A percentile compares a stretch with the other conserved stretches of the same genome.
Conservation (phyloP, 2,113 vertebrate genomes). For the Petrocephalus microphthalmus region DNA sequence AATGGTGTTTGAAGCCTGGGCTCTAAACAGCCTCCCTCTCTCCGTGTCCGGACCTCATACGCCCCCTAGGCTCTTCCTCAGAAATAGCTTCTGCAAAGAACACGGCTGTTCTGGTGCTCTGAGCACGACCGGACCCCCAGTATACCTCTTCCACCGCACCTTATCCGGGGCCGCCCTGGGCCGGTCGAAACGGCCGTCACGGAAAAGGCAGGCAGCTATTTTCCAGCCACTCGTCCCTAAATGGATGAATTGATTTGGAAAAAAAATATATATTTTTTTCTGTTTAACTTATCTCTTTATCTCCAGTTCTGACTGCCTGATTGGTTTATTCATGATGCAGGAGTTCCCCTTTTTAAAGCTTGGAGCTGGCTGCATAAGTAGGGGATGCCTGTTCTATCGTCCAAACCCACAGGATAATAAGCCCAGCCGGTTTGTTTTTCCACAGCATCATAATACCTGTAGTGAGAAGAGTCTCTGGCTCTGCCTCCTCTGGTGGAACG, state of each 20-base stretch:
- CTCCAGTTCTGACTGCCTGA: not conserved
- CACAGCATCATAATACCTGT: not conserved
- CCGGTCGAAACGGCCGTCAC: not conserved
- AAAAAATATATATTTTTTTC: not conserved
- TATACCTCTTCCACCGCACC: not conserved
- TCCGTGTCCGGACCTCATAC: not conserved
- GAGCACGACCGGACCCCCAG: not conserved
- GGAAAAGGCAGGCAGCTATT: not conserved
- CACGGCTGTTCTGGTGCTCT: not conserved
- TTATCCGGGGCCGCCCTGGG: not conserved
- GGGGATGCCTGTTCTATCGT: not conserved
- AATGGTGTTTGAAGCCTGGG: not conserved
- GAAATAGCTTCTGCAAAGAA: not conserved
- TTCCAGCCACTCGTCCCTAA: not conserved
- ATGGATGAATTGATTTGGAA: not conserved
- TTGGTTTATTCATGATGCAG: not conserved
- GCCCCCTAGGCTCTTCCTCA: not conserved
- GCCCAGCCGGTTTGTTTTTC: not conserved
- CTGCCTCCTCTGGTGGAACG: not conserved
- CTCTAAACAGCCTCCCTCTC: not conserved
- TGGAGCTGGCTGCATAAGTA: not conserved
- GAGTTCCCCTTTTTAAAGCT: not conserved
- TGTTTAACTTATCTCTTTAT: conserved; percentile 8
- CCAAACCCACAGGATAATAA: not conserved
- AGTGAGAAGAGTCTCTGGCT: conserved; percentile 2